Percentiles rank a stretch among this genome's conserved stretches.
These are phyloP conservation scores for Danaus melanippus DNA, from an alignment of 1,140 invertebrate genomes.

Conservation along the genomic window DNA sequence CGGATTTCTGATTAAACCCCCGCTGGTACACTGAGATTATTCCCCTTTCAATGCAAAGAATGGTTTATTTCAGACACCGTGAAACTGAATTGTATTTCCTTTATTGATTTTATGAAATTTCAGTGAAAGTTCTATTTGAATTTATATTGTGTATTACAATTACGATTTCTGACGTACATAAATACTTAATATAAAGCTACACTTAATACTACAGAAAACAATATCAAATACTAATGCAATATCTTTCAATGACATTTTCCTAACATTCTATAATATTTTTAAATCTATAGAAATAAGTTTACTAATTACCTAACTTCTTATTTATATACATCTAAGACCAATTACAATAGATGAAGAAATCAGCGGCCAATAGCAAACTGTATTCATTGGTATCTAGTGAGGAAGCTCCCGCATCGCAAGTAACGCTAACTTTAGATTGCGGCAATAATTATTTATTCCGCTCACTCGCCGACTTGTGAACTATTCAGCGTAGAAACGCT, in stretches of 20 bases:
- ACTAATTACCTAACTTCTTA: no score
- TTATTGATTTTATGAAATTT: slow-evolving; percentile 48
- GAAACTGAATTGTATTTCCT: slow-evolving; percentile 65
- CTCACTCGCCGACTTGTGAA: slow-evolving; percentile 60
- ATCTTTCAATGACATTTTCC: no score
- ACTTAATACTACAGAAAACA: no score
- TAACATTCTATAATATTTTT: no score
- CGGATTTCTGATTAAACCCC: slow-evolving; percentile 67
- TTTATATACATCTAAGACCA: no score
- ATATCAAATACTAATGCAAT: no score
- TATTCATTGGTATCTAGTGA: slow-evolving; percentile 52
- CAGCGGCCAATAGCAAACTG: slow-evolving; percentile 39
- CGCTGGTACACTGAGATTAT: slow-evolving; percentile 65
- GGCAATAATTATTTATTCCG: slow-evolving; percentile 70
- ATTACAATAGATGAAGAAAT: slow-evolving; percentile 10
- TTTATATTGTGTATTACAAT: no score
- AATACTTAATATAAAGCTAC: no score
- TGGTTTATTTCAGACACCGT: slow-evolving; percentile 66
- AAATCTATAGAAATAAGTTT: no score
- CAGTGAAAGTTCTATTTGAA: slow-evolving; percentile 1
- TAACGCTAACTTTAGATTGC: slow-evolving; percentile 55
- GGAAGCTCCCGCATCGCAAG: slow-evolving; percentile 34
- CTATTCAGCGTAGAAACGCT: slow-evolving; percentile 67
- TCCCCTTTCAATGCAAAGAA: slow-evolving; percentile 67
- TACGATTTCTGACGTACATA: no score